Conservation (phyloP, 2,888 invertebrate species). For the Drosophila neonasuta region DNA sequence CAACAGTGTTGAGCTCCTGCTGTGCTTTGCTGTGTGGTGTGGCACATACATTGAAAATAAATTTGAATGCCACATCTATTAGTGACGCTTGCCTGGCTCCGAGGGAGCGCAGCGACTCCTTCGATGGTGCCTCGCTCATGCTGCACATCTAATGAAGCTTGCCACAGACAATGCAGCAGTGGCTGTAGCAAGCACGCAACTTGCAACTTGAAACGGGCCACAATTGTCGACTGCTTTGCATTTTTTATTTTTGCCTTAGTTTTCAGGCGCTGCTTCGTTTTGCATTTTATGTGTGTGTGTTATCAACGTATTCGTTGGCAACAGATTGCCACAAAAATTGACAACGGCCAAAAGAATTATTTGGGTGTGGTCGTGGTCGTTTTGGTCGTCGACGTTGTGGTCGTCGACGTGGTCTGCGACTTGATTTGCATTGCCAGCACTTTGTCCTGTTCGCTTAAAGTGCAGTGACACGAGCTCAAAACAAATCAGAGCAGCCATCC, state of each 20-base stretch:
- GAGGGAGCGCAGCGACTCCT: constrained; percentile 12
- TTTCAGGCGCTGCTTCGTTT: constrained; percentile 49
- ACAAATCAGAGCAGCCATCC: neutral
- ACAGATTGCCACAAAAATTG: constrained; percentile 58
- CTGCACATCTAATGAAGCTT: constrained; percentile 61
- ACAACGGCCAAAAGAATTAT: constrained; percentile 34
- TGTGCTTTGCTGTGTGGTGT: constrained; percentile 1
- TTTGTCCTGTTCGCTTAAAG: constrained; percentile 11
- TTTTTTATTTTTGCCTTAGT: constrained; percentile 39
- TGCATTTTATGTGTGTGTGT: constrained; percentile 41
- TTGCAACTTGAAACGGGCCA: constrained; percentile 12
- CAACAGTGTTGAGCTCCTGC: constrained; percentile 12
- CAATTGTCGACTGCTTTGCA: constrained; percentile 47
- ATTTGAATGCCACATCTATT: constrained; percentile 59
- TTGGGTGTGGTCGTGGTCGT: constrained; percentile 28
- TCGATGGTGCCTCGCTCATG: constrained; percentile 1
- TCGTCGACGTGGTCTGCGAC: constrained; percentile 19
- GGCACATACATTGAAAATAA: constrained; percentile 52
- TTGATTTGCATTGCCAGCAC: constrained; percentile 55
- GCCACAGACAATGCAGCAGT: constrained; percentile 53
- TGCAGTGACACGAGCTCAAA: constrained; percentile 30
- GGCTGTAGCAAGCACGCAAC: constrained; percentile 7
- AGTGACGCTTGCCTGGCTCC: constrained; percentile 28
- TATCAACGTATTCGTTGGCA: constrained; percentile 48
- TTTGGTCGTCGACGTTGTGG: neutral